A percentile compares a stretch with the other conserved stretches of the same genome.
These are phyloP conservation scores for Leptocoma aspasia DNA, from an alignment of 2,113 vertebrate species.

Conservation along the genomic window DNA sequence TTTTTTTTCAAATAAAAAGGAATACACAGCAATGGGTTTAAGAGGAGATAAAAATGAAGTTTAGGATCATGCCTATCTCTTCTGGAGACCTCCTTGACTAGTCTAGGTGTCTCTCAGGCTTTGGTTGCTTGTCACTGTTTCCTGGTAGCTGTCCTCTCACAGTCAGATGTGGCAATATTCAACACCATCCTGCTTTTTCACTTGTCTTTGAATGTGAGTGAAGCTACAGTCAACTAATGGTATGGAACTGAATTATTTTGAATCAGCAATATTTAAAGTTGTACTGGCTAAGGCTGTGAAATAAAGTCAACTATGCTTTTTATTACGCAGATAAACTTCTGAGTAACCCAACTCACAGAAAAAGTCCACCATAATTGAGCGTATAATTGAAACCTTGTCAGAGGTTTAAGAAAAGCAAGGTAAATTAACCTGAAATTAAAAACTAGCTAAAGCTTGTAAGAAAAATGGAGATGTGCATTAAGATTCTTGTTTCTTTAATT, in stretches of 20 bases:
- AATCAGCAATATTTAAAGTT: neutral
- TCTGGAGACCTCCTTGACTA: neutral
- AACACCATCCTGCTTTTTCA: neutral
- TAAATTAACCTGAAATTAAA: neutral
- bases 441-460: neutral
- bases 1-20: neutral
- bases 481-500: neutral
- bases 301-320: neutral
- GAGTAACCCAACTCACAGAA: neutral
- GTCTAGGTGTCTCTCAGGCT: neutral
- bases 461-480: neutral
- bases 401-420: neutral
- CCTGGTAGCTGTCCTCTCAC: neutral
- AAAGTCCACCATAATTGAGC: neutral
- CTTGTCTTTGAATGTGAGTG: neutral
- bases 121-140: neutral
- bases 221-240: neutral
- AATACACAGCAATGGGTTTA: neutral
- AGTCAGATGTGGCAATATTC: neutral
- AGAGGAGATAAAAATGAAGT: neutral
- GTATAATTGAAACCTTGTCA: neutral
- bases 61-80: neutral
- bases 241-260: neutral
- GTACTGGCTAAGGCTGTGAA: neutral
- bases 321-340: neutral